Base-by-base conservation (phyloP, 1,140 invertebrate species). In the Drosophila carrolli region DNA sequence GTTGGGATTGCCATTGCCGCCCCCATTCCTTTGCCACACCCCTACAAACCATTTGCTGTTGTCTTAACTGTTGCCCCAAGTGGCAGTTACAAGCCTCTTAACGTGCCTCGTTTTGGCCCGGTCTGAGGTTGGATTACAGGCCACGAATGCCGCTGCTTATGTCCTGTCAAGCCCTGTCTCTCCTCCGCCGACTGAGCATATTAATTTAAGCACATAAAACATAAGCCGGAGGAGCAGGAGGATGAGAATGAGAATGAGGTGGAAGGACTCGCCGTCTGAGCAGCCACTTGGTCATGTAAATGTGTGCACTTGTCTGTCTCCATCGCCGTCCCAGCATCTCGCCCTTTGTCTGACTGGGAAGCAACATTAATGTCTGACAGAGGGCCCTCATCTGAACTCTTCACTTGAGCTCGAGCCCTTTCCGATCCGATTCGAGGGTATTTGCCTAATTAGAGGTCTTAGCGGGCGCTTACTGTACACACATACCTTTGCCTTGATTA, bases 191-290 rank as follows among this genome's bases (percentile, higher is more conserved):
- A 48, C 65, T 29, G 58, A 60, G 81, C 67, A 80, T 89, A 88
- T 88, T 88, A 88, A 89, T 88, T 88, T 88, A 88, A 84, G 80
- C 73, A 78, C 84, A 88, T 89, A 89, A 89, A 84, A 84, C 84
- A 88, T 78, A 78, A 50, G 53, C 51, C 60, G 44, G 19, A 47
- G 46, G 40, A 35, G 38, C 29, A 41, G 55, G 16, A 19, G 9
- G 29, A n/a, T 13, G 8, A 1, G 19, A 10, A 32, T 13, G 11
- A 27, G 11, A 19, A 13, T 23, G 46, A 47, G 38, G 58, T 7
- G 29, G 19, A 8, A 27, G 44, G n/a, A 50, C 47, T 14, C n/a
- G 46, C 27, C 38, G 71, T 58, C 75, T 72, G 59, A 78, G 57
- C 53, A 77, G 84, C 32, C 83, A 88, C 83, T 88, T 88, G 68